Conservation (phyloP, 2,797 vertebrate genomes). For the Aythya fuligula region DNA sequence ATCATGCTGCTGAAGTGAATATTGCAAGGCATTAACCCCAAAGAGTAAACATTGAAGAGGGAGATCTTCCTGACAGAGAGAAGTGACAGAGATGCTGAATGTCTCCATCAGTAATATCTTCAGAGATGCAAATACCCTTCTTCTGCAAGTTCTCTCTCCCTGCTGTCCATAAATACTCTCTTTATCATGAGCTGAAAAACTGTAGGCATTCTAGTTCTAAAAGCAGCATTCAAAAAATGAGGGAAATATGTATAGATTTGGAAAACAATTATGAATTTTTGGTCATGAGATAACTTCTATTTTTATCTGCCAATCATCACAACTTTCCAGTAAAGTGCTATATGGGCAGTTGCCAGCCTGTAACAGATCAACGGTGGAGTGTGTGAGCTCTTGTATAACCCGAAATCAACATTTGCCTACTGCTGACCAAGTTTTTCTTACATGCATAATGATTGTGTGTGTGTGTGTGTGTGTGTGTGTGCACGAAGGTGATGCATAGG, state of each 20-base stretch:
- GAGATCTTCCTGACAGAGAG: background rate
- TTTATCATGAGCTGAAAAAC: background rate
- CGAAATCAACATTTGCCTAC: background rate
- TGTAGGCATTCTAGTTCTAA: background rate
- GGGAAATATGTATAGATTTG: background rate
- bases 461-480: too few relatives aligned
- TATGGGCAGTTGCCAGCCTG: background rate
- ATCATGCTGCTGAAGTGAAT: background rate
- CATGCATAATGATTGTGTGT: accelerated
- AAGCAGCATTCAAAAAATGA: background rate
- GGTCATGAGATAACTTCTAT: background rate
- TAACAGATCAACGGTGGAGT: background rate
- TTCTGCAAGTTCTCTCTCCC: background rate
- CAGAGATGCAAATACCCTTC: background rate
- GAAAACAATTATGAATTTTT: background rate
- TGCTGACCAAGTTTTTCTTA: accelerated
- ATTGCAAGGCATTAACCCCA: background rate
- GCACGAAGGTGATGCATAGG: background rate
- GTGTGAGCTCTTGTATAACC: background rate
- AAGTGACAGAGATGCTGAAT: background rate
- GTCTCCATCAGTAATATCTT: background rate
- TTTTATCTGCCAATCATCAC: background rate
- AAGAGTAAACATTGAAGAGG: background rate
- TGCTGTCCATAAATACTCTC: background rate
- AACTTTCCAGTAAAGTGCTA: accelerated